Evolutionary conservation across 2,113 vertebrate species (phyloP).

Genomic region (Xerus inauris): DNA sequence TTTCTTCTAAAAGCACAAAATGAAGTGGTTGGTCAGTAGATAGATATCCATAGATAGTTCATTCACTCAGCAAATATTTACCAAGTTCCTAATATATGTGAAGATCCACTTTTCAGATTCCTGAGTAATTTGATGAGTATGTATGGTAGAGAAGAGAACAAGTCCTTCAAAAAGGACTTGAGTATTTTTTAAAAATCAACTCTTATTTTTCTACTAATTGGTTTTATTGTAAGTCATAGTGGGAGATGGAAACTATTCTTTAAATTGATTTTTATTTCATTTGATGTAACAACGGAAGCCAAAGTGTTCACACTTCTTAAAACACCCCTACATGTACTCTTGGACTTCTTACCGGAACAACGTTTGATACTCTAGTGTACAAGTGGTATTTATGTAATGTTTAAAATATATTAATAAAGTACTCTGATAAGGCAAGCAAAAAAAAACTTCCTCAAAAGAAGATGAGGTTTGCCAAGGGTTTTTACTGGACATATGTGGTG

Average conservation of each 20-base stretch:
- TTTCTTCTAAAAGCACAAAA: constrained; percentile 63
- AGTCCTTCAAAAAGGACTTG: constrained; percentile 41
- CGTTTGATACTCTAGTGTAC: constrained; percentile 66
- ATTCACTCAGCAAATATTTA: constrained; percentile 38
- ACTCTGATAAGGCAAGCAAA: constrained; percentile 33
- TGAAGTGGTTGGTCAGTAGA: constrained; percentile 17
- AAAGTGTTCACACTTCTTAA: constrained; percentile 70
- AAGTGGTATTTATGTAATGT: constrained; percentile 66
- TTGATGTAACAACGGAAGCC: constrained; percentile 69
- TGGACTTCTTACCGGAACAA: constrained; percentile 67
- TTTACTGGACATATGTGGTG: fast-evolving
- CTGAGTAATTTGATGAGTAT: background rate
- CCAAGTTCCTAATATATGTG: constrained; percentile 25
- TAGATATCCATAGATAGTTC: background rate
- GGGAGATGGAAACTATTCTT: constrained; percentile 53
- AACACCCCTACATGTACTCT: constrained; percentile 49
- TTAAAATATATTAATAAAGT: constrained; percentile 72
- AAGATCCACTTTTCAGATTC: constrained; percentile 54
- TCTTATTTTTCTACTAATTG: constrained; percentile 76
- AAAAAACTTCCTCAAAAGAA: no score
- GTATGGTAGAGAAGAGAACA: background rate
- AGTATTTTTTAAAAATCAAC: background rate
- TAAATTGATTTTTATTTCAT: constrained; percentile 60
- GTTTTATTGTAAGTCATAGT: constrained; percentile 65
- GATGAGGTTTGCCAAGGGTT: fast-evolving